These are phyloP conservation scores for Stenolophus ochropezus DNA, from an alignment of 2,888 invertebrate species.

Conservation along the genomic window DNA sequence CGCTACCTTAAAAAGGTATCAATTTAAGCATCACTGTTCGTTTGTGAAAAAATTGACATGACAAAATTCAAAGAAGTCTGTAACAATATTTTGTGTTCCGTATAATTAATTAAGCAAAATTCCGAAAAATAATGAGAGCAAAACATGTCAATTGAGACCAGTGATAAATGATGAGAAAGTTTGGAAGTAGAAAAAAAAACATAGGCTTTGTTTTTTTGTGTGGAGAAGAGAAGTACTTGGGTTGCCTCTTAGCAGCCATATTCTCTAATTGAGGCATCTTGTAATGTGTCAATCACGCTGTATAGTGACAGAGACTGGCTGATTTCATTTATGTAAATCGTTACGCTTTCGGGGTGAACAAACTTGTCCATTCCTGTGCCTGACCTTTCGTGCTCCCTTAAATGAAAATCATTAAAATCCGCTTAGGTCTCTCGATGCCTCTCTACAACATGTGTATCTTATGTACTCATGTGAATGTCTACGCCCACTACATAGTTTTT, in stretches of 20 bases:
- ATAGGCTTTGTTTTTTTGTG: constrained; percentile 28
- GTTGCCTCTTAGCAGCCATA: constrained; percentile 41
- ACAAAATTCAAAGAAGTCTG: too few relatives aligned
- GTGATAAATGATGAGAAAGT: constrained; percentile 40
- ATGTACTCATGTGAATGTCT: constrained; percentile 16
- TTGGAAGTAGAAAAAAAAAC: constrained; percentile 31
- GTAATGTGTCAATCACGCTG: constrained; percentile 53
- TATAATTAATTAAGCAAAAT: neutral
- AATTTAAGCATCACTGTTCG: too few relatives aligned
- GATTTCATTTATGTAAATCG: constrained; percentile 59
- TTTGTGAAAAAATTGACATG: too few relatives aligned
- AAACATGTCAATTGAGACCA: constrained; percentile 1
- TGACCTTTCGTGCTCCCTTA: constrained; percentile 62
- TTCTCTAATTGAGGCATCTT: constrained; percentile 54
- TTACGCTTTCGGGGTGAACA: constrained; percentile 49
- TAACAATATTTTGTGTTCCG: neutral
- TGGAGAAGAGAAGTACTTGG: constrained; percentile 18
- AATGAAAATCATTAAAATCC: constrained; percentile 65
- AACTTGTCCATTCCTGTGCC: constrained; percentile 49
- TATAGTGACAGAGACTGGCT: neutral
- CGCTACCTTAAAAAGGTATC: too few relatives aligned
- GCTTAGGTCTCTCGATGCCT: constrained; percentile 58
- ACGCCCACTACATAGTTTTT: constrained; percentile 31
- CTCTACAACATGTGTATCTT: constrained; percentile 7
- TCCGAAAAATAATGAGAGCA: neutral